Conservation (phyloP, 1,140 invertebrate species). For the Delia radicum region DNA sequence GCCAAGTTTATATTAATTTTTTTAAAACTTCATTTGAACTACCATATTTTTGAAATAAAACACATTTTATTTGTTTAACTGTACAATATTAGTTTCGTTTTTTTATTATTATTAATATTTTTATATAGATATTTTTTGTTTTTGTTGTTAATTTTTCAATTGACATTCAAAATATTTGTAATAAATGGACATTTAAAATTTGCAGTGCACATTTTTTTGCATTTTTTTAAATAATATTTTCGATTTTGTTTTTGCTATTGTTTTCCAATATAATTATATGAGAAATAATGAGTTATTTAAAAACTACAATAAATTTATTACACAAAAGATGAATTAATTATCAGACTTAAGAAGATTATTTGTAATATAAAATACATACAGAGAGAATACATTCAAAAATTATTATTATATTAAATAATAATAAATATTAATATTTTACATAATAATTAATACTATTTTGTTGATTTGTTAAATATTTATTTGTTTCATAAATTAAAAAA, state of each 20-base stretch:
- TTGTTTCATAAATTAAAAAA: neutral
- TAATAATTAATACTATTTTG: neutral
- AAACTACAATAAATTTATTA: neutral
- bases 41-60: slow-evolving; percentile 18
- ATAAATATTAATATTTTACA: neutral
- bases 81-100: slow-evolving; percentile 23
- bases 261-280: neutral
- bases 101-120: neutral
- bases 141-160: neutral
- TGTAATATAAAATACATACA: neutral
- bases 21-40: too few relatives aligned
- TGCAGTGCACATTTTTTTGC: neutral
- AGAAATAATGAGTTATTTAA: neutral
- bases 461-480: neutral
- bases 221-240: neutral
- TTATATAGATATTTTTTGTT: neutral
- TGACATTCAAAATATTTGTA: slow-evolving; percentile 17
- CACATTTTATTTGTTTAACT: neutral
- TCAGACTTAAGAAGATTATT: slow-evolving; percentile 4
- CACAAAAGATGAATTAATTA: neutral
- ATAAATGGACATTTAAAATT: neutral
- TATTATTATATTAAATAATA: neutral
- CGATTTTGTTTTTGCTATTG: neutral
- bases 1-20: too few relatives aligned
- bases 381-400: neutral